phyloP scores from a whole-genome alignment of 2,113 vertebrate genomes.

The Pyxicephalus adspersus region DNA sequence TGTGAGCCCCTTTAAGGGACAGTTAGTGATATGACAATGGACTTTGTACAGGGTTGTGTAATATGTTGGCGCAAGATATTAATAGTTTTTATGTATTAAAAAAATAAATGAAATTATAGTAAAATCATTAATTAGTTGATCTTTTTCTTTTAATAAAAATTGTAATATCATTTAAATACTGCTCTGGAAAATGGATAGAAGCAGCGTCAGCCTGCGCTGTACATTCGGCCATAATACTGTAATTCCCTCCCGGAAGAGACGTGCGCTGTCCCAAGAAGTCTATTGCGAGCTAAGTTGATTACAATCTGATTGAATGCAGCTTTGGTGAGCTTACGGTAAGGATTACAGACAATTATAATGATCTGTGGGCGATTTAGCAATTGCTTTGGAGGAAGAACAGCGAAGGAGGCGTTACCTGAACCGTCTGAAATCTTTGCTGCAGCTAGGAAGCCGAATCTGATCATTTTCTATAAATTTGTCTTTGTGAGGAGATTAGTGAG shows the following conservation, averaged over 20 bases:
- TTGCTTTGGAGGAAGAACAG: conserved; percentile 3
- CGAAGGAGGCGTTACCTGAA: neutral
- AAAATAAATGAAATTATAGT: no score
- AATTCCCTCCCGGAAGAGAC: neutral
- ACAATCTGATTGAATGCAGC: conserved; percentile 33
- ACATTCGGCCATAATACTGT: neutral
- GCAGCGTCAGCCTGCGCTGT: no score
- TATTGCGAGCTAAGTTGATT: conserved; percentile 19
- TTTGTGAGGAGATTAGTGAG: neutral
- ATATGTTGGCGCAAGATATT: no score
- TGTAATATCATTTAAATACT: no score
- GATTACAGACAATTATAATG: conserved; percentile 45
- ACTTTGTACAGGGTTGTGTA: no score
- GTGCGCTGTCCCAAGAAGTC: neutral
- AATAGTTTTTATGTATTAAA: no score
- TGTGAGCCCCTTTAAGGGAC: no score
- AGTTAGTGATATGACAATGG: no score
- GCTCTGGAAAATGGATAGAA: no score
- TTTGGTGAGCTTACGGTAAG: conserved; percentile 13
- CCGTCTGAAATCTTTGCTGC: neutral
- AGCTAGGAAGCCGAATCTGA: neutral
- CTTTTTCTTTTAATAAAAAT: no score
- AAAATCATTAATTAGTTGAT: no score
- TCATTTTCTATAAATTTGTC: neutral
- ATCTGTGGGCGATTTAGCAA: conserved; percentile 16